Percentiles rank a stretch among this genome's conserved stretches.
Conservation (phyloP, 2,113 vertebrate genomes). For the Psammodynastes pulverulentus region DNA sequence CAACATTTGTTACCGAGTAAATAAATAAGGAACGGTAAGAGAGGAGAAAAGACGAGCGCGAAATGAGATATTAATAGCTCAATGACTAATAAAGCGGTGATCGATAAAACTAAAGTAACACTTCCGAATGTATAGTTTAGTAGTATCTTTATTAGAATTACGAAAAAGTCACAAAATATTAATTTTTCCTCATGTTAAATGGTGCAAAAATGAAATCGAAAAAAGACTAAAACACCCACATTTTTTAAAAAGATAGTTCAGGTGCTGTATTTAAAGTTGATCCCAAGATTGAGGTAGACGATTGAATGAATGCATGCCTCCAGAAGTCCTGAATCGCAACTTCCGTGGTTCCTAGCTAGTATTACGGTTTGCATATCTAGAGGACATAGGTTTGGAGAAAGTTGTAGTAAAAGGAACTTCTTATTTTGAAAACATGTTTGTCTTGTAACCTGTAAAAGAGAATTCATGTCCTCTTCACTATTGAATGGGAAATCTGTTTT, state of each 20-base stretch:
- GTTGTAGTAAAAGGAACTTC: background rate
- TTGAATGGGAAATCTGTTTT: background rate
- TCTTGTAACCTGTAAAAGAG: background rate
- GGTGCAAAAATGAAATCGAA: background rate
- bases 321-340: background rate
- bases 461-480: background rate
- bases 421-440: background rate
- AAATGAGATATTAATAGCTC: background rate
- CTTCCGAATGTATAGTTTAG: background rate
- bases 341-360: background rate
- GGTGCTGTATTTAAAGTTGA: background rate
- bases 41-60: background rate
- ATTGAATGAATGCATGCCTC: background rate
- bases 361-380: background rate
- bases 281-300: background rate
- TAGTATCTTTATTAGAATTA: background rate
- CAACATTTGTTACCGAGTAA: background rate
- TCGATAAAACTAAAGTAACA: background rate
- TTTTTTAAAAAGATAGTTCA: background rate
- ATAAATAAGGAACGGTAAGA: background rate
- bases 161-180: background rate
- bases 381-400: background rate
- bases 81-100: background rate
- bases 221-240: background rate
- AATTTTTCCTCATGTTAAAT: background rate